A percentile compares a stretch with the other conserved stretches of the same genome.
These are phyloP conservation scores for Nezara viridula DNA, from an alignment of 2,888 invertebrate species.

Conservation along the genomic window DNA sequence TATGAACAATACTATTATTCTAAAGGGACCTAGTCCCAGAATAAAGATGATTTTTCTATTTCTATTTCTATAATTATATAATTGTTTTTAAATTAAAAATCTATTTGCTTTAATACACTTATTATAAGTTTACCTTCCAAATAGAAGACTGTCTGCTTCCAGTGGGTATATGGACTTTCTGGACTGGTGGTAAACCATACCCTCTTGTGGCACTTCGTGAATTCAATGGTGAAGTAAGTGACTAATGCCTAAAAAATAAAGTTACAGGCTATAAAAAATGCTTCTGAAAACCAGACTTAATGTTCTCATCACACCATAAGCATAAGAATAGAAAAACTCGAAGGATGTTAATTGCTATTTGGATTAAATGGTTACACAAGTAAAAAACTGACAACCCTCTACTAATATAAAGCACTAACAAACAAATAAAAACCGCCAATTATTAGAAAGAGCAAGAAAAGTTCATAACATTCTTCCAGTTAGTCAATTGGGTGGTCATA, in stretches of 20 bases:
- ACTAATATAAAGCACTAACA: background rate
- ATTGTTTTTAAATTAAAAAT: background rate
- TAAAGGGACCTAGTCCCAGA: too few species aligned
- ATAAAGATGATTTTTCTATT: too few species aligned
- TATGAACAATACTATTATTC: too few species aligned
- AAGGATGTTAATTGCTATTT: too few species aligned
- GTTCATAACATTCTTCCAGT: too few species aligned
- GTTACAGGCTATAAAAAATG: background rate
- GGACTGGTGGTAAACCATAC: constrained; percentile 99
- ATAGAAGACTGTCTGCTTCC: constrained; percentile 99
- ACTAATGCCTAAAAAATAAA: constrained; percentile 84
- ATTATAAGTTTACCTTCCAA: constrained; percentile 78
- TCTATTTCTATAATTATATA: background rate
- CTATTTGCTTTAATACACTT: background rate
- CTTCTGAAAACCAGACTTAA: background rate
- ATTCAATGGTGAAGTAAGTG: constrained; percentile 99
- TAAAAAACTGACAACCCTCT: background rate
- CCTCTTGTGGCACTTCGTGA: constrained; percentile 98
- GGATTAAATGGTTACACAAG: background rate
- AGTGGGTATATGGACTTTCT: constrained; percentile 98
- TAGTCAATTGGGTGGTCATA: too few species aligned
- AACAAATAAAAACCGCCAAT: too few species aligned
- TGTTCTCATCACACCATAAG: background rate
- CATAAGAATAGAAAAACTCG: background rate
- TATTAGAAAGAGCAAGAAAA: too few species aligned